A percentile compares a stretch with the other conserved stretches of the same genome.
phyloP scores from a whole-genome alignment of 2,797 vertebrate genomes.

The Phrynocephalus forsythii region DNA sequence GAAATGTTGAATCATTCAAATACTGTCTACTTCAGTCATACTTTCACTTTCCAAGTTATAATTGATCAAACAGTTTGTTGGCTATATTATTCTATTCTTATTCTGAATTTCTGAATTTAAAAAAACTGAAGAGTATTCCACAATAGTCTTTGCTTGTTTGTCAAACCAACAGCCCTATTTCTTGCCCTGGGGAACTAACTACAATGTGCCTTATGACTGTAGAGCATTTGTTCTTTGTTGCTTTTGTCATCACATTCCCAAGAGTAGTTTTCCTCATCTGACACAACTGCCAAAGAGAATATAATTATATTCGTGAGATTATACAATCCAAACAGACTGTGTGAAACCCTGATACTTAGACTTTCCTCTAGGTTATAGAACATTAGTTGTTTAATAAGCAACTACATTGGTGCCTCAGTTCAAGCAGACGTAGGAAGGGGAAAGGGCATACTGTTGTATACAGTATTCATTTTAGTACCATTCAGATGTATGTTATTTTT shows the following conservation, averaged over 20 bases:
- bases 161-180: neutral
- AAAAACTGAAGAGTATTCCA: neutral
- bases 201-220: conserved; percentile 44
- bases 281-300: conserved; percentile 59
- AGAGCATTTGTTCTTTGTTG: conserved; percentile 51
- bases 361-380: conserved; percentile 13
- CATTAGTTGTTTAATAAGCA: conserved; percentile 41
- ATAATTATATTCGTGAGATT: conserved; percentile 56
- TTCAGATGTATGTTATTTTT: neutral
- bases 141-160: neutral
- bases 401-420: conserved; percentile 14
- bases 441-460: conserved; percentile 26
- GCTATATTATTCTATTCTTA: neutral
- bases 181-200: conserved; percentile 18
- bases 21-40: neutral
- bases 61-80: neutral
- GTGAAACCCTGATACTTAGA: conserved; percentile 13
- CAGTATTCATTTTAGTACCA: neutral
- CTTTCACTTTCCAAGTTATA: neutral
- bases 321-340: conserved; percentile 23
- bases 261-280: conserved; percentile 62
- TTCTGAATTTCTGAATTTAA: neutral
- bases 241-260: conserved; percentile 56
- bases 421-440: conserved; percentile 22
- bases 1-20: neutral